Conservation (phyloP, 2,888 invertebrate genomes). For the Pyrrhia umbra region DNA sequence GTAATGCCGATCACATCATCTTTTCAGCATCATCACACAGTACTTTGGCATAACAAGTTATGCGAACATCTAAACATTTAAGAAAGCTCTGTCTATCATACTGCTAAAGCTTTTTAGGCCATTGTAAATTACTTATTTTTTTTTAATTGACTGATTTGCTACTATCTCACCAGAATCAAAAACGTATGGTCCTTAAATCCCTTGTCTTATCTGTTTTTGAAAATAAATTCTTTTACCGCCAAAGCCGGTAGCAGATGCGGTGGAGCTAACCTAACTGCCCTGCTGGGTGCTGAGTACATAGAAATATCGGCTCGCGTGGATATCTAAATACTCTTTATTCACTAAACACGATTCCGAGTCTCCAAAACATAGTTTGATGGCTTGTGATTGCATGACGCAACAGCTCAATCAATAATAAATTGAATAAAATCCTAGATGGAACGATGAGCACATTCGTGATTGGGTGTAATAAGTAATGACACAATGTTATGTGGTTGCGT, state of each 20-base stretch:
- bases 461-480: conserved; percentile 43
- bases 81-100: neutral
- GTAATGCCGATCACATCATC: neutral
- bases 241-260: too few relatives aligned
- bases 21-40: neutral
- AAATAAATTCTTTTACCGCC: too few relatives aligned
- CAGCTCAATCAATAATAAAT: conserved; percentile 32
- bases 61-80: neutral
- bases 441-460: conserved; percentile 42
- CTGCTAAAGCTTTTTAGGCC: neutral
- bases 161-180: too few relatives aligned
- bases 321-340: neutral
- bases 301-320: too few relatives aligned
- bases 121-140: too few relatives aligned
- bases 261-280: too few relatives aligned
- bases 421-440: conserved; percentile 43
- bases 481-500: neutral
- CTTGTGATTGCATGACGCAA: neutral
- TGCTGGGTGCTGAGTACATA: too few relatives aligned
- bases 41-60: neutral
- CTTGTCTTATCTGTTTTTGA: too few relatives aligned
- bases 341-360: neutral
- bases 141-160: too few relatives aligned
- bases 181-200: too few relatives aligned
- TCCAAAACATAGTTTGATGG: neutral